A percentile compares a stretch with the other conserved stretches of the same genome.
Conservation (phyloP, 2,113 vertebrate species). For the Stomatorhinus ivindoensis region DNA sequence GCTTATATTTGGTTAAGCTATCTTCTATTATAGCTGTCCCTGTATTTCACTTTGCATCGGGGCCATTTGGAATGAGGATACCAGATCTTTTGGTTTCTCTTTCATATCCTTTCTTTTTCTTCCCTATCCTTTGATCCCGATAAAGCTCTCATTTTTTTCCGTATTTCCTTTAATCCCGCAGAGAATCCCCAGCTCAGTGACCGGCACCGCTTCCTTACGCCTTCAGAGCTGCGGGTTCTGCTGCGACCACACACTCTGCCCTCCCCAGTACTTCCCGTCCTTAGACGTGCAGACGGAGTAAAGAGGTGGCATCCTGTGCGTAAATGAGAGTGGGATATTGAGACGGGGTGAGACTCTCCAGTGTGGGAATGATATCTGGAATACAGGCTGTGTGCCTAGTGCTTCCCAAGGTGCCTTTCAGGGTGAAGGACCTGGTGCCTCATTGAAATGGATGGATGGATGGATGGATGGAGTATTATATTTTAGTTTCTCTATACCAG, state of each 20-base stretch:
- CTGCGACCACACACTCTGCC: not conserved
- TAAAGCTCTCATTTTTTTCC: not conserved
- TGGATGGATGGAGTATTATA: not conserved
- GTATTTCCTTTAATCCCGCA: not conserved
- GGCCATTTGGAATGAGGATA: slow-evolving; percentile 56
- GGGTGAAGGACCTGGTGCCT: not conserved
- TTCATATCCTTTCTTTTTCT: not conserved
- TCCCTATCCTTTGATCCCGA: not conserved
- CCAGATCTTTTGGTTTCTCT: not conserved
- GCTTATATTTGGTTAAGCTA: slow-evolving; percentile 69
- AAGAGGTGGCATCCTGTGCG: not conserved
- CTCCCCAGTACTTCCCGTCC: not conserved
- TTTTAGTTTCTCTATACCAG: not conserved
- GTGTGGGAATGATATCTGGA: not conserved
- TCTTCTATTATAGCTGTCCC: slow-evolving; percentile 63
- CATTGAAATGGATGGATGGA: not conserved
- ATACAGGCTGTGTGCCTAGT: not conserved
- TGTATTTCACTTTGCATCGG: slow-evolving; percentile 61
- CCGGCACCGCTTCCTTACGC: not conserved
- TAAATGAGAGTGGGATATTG: not conserved
- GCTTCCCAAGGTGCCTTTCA: not conserved
- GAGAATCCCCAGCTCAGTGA: not conserved
- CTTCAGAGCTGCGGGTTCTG: not conserved
- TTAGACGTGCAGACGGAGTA: not conserved
- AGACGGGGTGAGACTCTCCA: not conserved